Conservation (phyloP, 2,113 vertebrate genomes). For the Eulemur macaco region DNA sequence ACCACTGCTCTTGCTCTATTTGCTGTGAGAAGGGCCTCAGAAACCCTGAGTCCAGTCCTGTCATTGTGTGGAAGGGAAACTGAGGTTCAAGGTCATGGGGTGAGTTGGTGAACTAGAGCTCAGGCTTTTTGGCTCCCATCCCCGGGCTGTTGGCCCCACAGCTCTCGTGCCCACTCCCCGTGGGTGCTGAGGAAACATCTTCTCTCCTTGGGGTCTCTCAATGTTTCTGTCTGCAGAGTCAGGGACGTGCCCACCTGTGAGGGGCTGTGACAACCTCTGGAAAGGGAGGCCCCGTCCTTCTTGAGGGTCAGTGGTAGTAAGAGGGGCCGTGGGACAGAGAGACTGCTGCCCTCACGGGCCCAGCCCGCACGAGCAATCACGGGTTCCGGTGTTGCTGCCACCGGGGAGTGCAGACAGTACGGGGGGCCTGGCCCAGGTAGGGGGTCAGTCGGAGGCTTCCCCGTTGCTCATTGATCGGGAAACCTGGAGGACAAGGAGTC, state of each 20-base stretch:
- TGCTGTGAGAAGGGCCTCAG: not conserved
- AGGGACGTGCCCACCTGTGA: not conserved
- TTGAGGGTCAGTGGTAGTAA: not conserved
- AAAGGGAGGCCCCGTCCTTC: not conserved
- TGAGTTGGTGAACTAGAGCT: no score
- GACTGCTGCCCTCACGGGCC: not conserved
- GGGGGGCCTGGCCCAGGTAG: not conserved
- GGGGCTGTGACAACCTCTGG: not conserved
- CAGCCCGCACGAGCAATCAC: not conserved
- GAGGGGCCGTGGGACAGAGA: not conserved
- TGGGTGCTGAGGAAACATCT: not conserved
- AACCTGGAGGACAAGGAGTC: not conserved
- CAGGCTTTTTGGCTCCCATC: not conserved
- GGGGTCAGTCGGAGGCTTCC: not conserved
- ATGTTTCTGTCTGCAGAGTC: not conserved
- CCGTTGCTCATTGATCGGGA: fast-evolving
- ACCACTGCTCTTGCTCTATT: not conserved
- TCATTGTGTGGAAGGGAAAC: not conserved
- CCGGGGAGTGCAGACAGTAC: not conserved
- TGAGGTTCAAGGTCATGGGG: not conserved
- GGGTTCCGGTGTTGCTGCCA: not conserved
- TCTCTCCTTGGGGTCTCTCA: not conserved
- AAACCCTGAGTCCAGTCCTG: not conserved
- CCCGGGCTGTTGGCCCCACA: not conserved
- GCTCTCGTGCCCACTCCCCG: not conserved